A percentile compares a stretch with the other conserved stretches of the same genome.
Conservation (phyloP, 1,140 invertebrate genomes). For the Tyrophagus putrescentiae region DNA sequence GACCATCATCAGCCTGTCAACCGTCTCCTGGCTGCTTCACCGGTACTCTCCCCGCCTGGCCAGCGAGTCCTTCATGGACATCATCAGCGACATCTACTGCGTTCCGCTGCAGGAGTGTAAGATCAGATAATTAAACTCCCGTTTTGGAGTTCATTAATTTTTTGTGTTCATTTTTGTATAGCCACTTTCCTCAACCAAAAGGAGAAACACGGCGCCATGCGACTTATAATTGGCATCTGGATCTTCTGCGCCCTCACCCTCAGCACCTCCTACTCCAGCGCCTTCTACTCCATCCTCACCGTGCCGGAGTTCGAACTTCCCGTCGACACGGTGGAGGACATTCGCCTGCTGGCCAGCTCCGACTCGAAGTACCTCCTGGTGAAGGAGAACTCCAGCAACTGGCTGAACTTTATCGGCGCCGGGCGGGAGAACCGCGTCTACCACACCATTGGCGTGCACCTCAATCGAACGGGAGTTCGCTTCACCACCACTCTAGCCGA, state of each 20-base stretch:
- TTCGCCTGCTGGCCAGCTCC: background rate
- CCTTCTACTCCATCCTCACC: background rate
- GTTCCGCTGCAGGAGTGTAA: background rate
- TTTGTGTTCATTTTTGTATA: background rate
- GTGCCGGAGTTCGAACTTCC: background rate
- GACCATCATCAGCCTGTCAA: background rate
- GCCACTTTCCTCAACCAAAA: conserved; percentile 6
- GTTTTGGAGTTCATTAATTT: background rate
- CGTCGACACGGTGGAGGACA: background rate
- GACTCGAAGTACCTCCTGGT: background rate
- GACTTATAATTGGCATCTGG: background rate
- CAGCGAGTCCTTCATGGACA: background rate
- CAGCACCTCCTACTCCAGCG: background rate
- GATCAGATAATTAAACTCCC: background rate
- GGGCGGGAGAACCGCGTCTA: background rate
- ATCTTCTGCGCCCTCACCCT: background rate
- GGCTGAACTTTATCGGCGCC: background rate
- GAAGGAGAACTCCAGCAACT: background rate
- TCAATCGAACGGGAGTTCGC: conserved; percentile 1
- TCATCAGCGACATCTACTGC: background rate
- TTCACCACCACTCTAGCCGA: too few species aligned
- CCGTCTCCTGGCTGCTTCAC: too few species aligned
- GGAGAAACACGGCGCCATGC: background rate
- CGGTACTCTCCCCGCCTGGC: too few species aligned
- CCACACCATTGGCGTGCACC: background rate